Conservation (phyloP, 2,888 invertebrate genomes). For the Dicranocentrus wangi region DNA sequence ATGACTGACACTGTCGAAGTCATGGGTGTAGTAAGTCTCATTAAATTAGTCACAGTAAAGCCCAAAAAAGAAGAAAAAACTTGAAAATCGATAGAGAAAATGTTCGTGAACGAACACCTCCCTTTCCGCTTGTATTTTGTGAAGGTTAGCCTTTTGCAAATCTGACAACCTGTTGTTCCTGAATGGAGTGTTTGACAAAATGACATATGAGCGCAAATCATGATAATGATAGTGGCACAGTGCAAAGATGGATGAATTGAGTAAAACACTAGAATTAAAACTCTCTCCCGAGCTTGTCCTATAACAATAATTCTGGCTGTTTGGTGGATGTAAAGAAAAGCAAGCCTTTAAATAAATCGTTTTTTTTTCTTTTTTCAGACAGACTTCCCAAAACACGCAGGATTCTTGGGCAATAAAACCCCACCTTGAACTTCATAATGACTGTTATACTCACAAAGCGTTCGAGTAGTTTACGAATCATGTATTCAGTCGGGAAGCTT, state of each 20-base stretch:
- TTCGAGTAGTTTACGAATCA: neutral
- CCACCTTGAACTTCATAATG: no score
- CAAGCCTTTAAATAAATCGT: no score
- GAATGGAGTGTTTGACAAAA: neutral
- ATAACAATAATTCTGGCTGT: no score
- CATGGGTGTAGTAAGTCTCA: neutral
- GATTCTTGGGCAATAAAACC: no score
- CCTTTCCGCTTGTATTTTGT: neutral
- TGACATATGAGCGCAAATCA: neutral
- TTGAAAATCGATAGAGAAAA: neutral
- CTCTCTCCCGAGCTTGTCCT: no score
- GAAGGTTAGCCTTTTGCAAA: neutral
- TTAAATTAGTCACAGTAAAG: constrained; percentile 1
- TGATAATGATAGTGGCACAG: neutral
- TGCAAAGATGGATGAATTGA: neutral
- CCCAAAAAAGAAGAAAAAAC: neutral
- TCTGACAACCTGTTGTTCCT: neutral
- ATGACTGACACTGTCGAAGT: neutral
- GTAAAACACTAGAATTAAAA: no score
- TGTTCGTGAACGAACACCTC: neutral
- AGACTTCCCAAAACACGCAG: no score
- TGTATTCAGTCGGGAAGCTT: neutral
- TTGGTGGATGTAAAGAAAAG: no score
- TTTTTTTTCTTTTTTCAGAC: neutral
- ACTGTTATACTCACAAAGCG: neutral